Evolutionary conservation across 1,140 invertebrate genomes (phyloP).

Genomic region (Drosophila parvula): DNA sequence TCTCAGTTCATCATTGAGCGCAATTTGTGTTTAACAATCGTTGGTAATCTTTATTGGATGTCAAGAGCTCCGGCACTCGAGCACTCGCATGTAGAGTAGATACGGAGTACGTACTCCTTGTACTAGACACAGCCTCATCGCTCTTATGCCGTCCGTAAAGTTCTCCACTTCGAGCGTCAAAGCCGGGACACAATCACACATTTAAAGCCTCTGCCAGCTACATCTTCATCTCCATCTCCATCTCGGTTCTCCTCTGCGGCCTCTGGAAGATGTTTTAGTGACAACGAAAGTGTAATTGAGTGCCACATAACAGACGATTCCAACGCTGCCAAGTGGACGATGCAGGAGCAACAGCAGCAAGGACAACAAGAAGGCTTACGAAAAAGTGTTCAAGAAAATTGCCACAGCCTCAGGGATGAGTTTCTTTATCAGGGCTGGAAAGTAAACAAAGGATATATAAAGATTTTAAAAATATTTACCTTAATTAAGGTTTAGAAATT

Average conservation of each 20-base stretch:
- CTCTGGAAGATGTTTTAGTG: constrained; percentile 71
- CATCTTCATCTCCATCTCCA: constrained; percentile 8
- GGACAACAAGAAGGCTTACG: constrained; percentile 20
- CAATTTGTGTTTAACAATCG: constrained; percentile 82
- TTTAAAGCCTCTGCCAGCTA: constrained; percentile 40
- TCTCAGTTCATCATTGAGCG: constrained; percentile 78
- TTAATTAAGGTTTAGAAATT: too few species aligned
- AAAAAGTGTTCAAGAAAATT: constrained; percentile 46
- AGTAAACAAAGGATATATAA: neutral
- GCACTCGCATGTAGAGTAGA: neutral
- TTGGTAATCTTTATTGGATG: constrained; percentile 81
- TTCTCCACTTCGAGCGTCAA: constrained; percentile 73
- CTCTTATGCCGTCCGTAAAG: constrained; percentile 22
- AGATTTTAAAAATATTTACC: neutral
- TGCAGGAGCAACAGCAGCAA: constrained; percentile 33
- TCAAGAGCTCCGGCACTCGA: constrained; percentile 53
- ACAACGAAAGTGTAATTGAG: constrained; percentile 81
- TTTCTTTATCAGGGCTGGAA: constrained; percentile 22
- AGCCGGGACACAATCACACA: constrained; percentile 28
- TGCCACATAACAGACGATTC: constrained; percentile 78
- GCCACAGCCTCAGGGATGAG: constrained; percentile 24
- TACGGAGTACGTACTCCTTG: constrained; percentile 18
- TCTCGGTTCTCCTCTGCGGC: constrained; percentile 8
- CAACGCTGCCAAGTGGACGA: constrained; percentile 62
- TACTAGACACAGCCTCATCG: constrained; percentile 47